Evolutionary conservation across 2,797 vertebrate species (phyloP), one percentile per base, ranked within the genome.

Genomic region (Pipistrellus pipistrellus): DNA sequence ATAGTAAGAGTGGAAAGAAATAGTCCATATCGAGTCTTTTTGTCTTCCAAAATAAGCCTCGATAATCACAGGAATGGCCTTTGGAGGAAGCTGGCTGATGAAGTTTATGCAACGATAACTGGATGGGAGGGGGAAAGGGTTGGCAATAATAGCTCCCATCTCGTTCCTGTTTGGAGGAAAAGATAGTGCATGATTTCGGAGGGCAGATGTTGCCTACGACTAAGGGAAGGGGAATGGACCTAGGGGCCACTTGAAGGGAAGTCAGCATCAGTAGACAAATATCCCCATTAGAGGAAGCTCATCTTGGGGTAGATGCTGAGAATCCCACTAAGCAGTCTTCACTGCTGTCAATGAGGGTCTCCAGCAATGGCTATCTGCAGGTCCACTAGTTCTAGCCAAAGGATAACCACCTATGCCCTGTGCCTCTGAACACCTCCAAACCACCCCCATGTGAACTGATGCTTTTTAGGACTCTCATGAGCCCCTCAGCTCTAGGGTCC

Each of bases 31-130:
- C 55, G 76, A 83, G 35, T 91, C 62, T 73, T 95, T 84, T 41
- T 89, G 95, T 64, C 69, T 95, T 90, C 82, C 20, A 80, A 94
- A 93, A 90, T 90, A 88, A 95, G 51, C 32, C 27, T 78, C 78
- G 69, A 69, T 68, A 46, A 51, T 88, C 90, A 90, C 87, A 83
- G 77, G 86, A 53, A 78, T 64, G 30, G 68, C 23, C 59, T 85
- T 68, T 17, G 17, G 64, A 41, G 53, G 62, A 95, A 91, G 81
- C 64, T 94, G 69, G 25, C 32, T 91, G 69, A 57, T 35, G 20
- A 88, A 88, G 10, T 83, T 93, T 85, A 48, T 72, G 57, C 44
- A 76, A 68, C 46, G 55, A 18, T n/a, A 66, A 85, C 6, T 80
- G 51, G 8, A 71, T 75, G 38, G 41, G 14, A 72, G 35, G 18